Percentiles rank a stretch among this genome's conserved stretches.
Conservation (phyloP, 37 sponge, comb jelly and placozoan species). For the Corticium candelabrum region DNA sequence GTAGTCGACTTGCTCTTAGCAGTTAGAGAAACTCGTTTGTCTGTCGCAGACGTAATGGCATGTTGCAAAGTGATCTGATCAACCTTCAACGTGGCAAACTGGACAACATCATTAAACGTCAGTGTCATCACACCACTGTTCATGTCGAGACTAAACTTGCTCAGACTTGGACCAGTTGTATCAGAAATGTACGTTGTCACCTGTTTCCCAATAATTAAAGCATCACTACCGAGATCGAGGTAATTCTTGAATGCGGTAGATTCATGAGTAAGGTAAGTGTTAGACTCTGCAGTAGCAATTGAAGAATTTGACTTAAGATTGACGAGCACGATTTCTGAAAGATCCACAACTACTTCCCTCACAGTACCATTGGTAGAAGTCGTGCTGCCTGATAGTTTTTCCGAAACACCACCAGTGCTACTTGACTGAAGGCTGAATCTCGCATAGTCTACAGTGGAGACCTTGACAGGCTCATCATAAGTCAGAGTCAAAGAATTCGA, state of each 20-base stretch:
- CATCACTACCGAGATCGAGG: constrained; percentile 19
- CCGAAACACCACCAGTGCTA: neutral
- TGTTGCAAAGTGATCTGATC: constrained; percentile 2
- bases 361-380: constrained; percentile 12
- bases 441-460: constrained; percentile 32
- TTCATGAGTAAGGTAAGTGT: constrained; percentile 38
- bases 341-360: constrained; percentile 20
- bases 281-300: constrained; percentile 34
- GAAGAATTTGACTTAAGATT: constrained; percentile 25
- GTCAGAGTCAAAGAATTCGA: constrained; percentile 21
- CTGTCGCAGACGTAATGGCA: neutral
- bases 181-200: constrained; percentile 30
- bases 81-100: neutral
- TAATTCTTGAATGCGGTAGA: constrained; percentile 30
- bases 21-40: neutral
- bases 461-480: constrained; percentile 69
- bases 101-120: constrained; percentile 21
- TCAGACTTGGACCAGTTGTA: constrained; percentile 42
- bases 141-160: constrained; percentile 45
- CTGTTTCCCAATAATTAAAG: constrained; percentile 13
- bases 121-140: constrained; percentile 65
- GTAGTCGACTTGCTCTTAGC: too few species aligned
- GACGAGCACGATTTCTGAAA: constrained; percentile 14
- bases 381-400: neutral
- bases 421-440: constrained; percentile 37